Evolutionary conservation across 2,797 vertebrate genomes (phyloP).

Genomic region (Ctenosaura bakeri): DNA sequence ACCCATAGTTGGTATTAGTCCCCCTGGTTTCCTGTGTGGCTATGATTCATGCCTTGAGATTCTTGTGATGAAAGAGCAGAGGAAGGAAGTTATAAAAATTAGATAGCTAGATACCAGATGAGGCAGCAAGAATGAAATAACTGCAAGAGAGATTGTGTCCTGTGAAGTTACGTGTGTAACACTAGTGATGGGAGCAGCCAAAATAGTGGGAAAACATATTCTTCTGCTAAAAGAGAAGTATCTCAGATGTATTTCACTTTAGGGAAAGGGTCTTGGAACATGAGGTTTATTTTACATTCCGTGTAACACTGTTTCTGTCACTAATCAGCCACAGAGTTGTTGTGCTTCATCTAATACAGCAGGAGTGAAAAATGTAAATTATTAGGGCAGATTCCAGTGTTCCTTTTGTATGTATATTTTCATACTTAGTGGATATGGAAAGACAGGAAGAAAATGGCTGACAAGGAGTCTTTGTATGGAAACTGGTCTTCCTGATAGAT

Average conservation of each 20-base stretch:
- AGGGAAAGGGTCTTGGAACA: background rate
- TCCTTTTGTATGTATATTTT: background rate
- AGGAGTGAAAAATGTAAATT: background rate
- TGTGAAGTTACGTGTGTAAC: background rate
- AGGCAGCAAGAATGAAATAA: background rate
- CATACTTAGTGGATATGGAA: background rate
- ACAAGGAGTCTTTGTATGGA: background rate
- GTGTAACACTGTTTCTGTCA: background rate
- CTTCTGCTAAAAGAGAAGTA: background rate
- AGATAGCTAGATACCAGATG: background rate
- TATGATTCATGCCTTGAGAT: constrained; percentile 2
- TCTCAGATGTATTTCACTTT: background rate
- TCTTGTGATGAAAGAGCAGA: constrained; percentile 1
- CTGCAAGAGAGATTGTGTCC: background rate
- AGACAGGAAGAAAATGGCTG: constrained; percentile 10
- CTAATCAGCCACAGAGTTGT: background rate
- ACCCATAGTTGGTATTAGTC: background rate
- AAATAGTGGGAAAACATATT: background rate
- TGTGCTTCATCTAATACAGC: background rate
- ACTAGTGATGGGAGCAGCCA: background rate
- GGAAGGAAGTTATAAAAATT: constrained; percentile 24
- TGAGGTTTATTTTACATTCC: background rate
- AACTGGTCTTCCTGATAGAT: background rate
- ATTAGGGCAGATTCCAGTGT: background rate
- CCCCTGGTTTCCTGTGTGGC: constrained; percentile 1